These are phyloP conservation scores for Sebastes hubbsi DNA, from an alignment of 2,797 vertebrate genomes.

Conservation along the genomic window DNA sequence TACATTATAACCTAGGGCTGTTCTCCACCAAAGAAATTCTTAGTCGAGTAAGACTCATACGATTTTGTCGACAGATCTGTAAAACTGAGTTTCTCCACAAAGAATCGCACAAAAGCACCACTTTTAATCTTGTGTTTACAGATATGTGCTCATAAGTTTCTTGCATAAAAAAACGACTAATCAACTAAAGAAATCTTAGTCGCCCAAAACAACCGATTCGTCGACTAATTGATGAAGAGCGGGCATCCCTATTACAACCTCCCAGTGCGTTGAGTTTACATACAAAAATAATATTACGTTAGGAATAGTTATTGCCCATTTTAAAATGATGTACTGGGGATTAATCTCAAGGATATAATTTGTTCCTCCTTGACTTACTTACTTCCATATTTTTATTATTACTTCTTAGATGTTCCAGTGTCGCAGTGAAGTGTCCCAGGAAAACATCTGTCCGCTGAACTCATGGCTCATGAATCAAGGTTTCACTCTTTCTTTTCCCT, in stretches of 20 bases:
- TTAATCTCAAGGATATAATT: neutral
- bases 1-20: neutral
- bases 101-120: neutral
- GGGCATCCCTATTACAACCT: neutral
- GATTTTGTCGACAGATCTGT: neutral
- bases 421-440: slow-evolving; percentile 23
- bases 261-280: neutral
- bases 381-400: neutral
- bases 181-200: neutral
- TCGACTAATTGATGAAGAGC: neutral
- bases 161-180: neutral
- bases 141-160: too few relatives aligned
- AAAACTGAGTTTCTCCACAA: neutral
- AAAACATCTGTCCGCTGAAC: slow-evolving; percentile 35
- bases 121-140: too few relatives aligned
- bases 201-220: neutral
- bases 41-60: neutral
- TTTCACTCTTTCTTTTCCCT: slow-evolving; percentile 37
- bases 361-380: neutral
- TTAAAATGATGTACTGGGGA: neutral
- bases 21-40: neutral
- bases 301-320: neutral
- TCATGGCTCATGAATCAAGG: slow-evolving; percentile 51
- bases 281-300: neutral
- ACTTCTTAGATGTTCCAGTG: neutral